Evolutionary conservation across 2,113 vertebrate genomes (phyloP).

Genomic region (Stercorarius parasiticus): DNA sequence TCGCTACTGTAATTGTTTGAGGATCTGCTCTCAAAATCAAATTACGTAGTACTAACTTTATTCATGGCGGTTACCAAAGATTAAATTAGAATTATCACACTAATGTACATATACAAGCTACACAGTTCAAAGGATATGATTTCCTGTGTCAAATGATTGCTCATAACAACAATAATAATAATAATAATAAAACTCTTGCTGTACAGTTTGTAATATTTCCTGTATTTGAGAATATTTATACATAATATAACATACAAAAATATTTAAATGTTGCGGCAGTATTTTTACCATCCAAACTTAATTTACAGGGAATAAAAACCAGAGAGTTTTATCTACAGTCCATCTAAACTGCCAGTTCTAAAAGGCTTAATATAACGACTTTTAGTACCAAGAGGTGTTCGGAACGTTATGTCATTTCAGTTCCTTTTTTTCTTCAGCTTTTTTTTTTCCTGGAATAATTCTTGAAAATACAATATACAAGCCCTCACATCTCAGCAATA

Average conservation of each 20-base stretch:
- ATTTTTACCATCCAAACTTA: slow-evolving; percentile 49
- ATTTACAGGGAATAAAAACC: slow-evolving; percentile 38
- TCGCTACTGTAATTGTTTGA: neutral
- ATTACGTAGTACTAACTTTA: neutral
- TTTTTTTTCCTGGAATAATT: slow-evolving; percentile 1
- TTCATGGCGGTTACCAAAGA: neutral
- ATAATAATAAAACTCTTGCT: slow-evolving; percentile 53
- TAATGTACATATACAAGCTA: slow-evolving; percentile 60
- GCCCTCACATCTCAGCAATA: neutral
- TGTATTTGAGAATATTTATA: slow-evolving; percentile 58
- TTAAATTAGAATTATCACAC: slow-evolving; percentile 5
- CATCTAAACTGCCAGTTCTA: slow-evolving; percentile 17
- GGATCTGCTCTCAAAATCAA: neutral
- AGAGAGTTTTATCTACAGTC: slow-evolving; percentile 37
- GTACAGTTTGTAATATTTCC: slow-evolving; percentile 52
- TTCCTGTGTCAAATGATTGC: slow-evolving; percentile 80
- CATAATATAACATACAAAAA: slow-evolving; percentile 53
- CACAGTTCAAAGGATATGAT: slow-evolving; percentile 78
- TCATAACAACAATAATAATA: slow-evolving; percentile 13
- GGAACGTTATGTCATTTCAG: neutral
- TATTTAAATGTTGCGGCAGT: slow-evolving; percentile 45
- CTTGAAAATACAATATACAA: slow-evolving; percentile 41
- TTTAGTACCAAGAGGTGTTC: neutral
- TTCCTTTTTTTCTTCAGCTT: neutral
- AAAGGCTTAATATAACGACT: neutral